Base-by-base conservation (phyloP, 2,113 vertebrate genomes). In the Microcebus jonahi region DNA sequence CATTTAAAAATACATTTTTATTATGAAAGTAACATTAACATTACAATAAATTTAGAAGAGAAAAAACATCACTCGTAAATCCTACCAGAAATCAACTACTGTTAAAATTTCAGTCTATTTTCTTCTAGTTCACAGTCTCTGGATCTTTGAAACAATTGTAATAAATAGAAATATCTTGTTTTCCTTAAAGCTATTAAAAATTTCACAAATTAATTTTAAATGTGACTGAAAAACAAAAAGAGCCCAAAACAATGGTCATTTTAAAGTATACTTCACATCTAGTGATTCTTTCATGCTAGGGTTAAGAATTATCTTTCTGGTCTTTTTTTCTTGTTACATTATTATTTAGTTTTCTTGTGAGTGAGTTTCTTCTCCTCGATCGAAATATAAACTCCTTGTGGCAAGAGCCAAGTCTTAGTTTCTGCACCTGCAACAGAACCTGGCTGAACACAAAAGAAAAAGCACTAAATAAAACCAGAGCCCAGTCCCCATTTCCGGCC, bases 121-220 rank as follows among this genome's bases (percentile, higher is more conserved):
- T 45, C 73, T 71, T 77, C 45, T 91, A 55, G 20, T n/a, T 82
- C 21, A 61, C 11, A 59, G 0, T 67, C n/a, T 87, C 7, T 73
- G 39, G 20, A 75, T 50, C 27, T 95, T 91, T 89, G 79, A 82
- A 91, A 45, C 18, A 27, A 12, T 88, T 93, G 70, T 83, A 45
- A 34, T 65, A 77, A 53, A 53, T 12, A 76, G 8, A 91, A 39
- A 48, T 80, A 18, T n/a, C 57, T 59, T 80, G 48, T 27, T 67
- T 92, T 81, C 59, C 70, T 94, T n/a, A 76, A 87, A 88, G 39
- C 34, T 76, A 80, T 20, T 77, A 34, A 48, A 79, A 42, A 67
- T 88, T 34, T 59, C 29, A 80, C 73, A 94, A 90, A 50, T 65
- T 77, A 77, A 94, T 45, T 87, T 96, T 84, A 77, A 87, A 63